Evolutionary conservation across 2,888 invertebrate species (phyloP).

Genomic region (Diplolepis rosae): DNA sequence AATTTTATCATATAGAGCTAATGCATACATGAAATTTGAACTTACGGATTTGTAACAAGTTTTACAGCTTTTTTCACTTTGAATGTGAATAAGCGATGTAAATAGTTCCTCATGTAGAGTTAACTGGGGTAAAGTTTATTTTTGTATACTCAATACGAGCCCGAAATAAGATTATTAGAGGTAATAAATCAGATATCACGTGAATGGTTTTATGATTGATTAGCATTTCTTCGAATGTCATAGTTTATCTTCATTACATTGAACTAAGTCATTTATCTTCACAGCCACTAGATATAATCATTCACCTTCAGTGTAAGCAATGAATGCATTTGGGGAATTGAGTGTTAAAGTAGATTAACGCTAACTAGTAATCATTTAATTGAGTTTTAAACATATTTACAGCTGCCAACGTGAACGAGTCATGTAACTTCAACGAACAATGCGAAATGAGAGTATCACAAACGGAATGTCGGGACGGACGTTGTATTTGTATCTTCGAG

Average conservation of each 20-base stretch:
- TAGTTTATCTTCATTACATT: background rate
- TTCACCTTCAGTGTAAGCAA: background rate
- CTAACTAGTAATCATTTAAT: slow-evolving; percentile 24
- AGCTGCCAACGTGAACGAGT: slow-evolving; percentile 88
- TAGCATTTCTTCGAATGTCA: no score
- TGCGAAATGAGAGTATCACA: slow-evolving; percentile 84
- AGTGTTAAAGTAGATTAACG: no score
- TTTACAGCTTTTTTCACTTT: no score
- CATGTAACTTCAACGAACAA: slow-evolving; percentile 89
- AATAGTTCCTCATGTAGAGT: no score
- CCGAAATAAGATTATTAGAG: no score
- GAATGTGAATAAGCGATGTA: no score
- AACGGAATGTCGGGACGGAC: slow-evolving; percentile 87
- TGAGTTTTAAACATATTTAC: slow-evolving; percentile 27
- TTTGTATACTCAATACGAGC: no score
- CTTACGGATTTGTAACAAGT: no score
- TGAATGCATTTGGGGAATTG: no score
- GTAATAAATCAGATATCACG: background rate
- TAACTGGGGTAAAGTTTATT: background rate
- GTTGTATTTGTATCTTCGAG: slow-evolving; percentile 87
- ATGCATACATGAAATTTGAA: no score
- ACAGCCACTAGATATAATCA: background rate
- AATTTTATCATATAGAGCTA: no score
- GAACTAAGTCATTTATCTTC: background rate
- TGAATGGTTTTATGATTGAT: background rate